Base-by-base conservation (phyloP, 2,888 invertebrate genomes). In the Acrobeloides nanus region DNA sequence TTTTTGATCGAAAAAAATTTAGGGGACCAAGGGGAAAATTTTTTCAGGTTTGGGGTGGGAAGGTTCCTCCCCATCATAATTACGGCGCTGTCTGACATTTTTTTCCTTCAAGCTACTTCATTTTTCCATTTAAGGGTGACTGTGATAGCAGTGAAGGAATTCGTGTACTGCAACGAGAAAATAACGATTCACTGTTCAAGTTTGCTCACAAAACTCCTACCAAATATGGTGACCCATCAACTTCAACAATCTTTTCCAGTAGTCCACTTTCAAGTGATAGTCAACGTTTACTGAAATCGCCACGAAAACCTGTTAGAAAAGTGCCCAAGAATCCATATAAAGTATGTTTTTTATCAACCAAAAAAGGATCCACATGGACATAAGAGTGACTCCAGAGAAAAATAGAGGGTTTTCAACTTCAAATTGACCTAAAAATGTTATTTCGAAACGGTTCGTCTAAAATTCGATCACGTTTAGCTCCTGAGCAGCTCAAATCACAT, bases 251-350 rank as follows among this genome's bases (percentile, higher is more conserved):
- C 21, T 43, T 64, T 38, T 52, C 58, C 26, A 32, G 44, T n/a
- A 93, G 93, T 2, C 95, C 95, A 0, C 83, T 99, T 40, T 89
- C 90, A 63, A 85, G 86, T 25, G 90, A 90, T 76, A 90, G 90
- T 58, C 93, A 93, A 77, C 87, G 89, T 72, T 78, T 95, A 4
- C 78, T 95, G 40, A 81, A 92, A 31, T 93, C 92, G 0, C 95
- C 95, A 0, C 82, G 93, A 58, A 95, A 95, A 75, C 89, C 93
- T n/a, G 89, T 90, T 1, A 79, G 97, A 57, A 97, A 97, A 79
- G 97, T 97, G 64, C 90, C 93, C 1, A 83, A 93, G 75, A 92
- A 95, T 75, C 97, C 97, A 1, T 97, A 93, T 79, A 97, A 99
- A 80, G 85, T 78, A 21, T 21, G 20, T 41, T 18, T 21, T 10